Conservation (phyloP, 2,113 vertebrate species). For the Quiscalus mexicanus region DNA sequence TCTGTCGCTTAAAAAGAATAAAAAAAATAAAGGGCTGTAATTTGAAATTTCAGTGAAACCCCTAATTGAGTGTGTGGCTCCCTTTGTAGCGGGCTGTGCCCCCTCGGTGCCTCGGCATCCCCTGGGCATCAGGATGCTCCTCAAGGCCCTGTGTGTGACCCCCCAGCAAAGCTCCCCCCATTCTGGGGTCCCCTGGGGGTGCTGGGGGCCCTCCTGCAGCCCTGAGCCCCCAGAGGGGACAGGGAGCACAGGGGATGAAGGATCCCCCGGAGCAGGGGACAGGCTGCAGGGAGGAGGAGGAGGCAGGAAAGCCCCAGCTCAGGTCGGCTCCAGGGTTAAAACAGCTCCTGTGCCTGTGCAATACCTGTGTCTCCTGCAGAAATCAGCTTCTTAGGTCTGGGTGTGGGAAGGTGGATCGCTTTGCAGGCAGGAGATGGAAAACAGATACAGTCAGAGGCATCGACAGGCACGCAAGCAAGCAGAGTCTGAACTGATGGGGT, state of each 20-base stretch:
- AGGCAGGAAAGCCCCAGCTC: background rate
- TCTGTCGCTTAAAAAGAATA: slow-evolving; percentile 29
- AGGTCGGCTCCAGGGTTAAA: background rate
- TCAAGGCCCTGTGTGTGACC: background rate
- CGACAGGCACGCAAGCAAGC: accelerated
- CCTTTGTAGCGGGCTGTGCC: background rate
- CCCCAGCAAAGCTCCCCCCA: background rate
- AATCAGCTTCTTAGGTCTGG: background rate
- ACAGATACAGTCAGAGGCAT: accelerated
- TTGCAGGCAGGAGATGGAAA: background rate
- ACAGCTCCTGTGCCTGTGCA: accelerated
- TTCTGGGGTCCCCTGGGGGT: accelerated
- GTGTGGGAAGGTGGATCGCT: accelerated
- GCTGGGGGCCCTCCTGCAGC: background rate
- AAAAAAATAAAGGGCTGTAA: background rate
- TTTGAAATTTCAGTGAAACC: slow-evolving; percentile 63
- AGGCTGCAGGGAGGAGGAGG: background rate
- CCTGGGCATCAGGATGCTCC: background rate
- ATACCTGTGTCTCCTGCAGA: accelerated
- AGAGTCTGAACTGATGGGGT: accelerated
- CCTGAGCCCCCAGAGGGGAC: accelerated
- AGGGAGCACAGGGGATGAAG: accelerated
- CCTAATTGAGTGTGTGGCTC: slow-evolving; percentile 62
- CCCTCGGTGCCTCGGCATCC: background rate
- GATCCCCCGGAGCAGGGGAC: accelerated